Evolutionary conservation across 2,797 vertebrate genomes (phyloP).

Genomic region (Acrossocheilus fasciatus): DNA sequence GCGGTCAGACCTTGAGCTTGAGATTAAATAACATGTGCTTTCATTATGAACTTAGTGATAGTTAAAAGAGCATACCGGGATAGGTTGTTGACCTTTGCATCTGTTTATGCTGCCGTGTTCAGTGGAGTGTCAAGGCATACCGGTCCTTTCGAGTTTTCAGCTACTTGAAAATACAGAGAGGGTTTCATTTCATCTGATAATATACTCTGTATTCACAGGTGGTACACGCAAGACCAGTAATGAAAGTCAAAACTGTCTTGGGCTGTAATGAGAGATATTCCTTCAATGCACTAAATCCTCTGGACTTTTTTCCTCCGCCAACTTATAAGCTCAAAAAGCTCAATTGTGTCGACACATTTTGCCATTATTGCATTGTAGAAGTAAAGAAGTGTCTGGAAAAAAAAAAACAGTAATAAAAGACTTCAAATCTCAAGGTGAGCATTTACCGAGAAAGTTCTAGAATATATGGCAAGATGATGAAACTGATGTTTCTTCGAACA

Average conservation of each 20-base stretch:
- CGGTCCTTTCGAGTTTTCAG: slow-evolving; percentile 33
- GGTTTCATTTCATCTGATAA: slow-evolving; percentile 27
- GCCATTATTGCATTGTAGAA: slow-evolving; percentile 7
- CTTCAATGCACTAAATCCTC: slow-evolving; percentile 21
- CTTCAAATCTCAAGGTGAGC: slow-evolving; percentile 12
- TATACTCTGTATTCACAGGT: slow-evolving; percentile 31
- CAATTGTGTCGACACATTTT: slow-evolving; percentile 14
- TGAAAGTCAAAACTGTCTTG: slow-evolving; percentile 32
- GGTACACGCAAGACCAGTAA: slow-evolving; percentile 26
- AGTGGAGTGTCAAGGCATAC: slow-evolving; percentile 32
- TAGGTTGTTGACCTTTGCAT: slow-evolving; percentile 45
- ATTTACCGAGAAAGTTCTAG: not conserved
- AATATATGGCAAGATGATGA: slow-evolving; percentile 7
- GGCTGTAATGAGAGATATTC: slow-evolving; percentile 25
- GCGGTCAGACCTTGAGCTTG: slow-evolving; percentile 44
- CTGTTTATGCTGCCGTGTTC: slow-evolving; percentile 37
- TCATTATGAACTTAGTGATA: slow-evolving; percentile 57
- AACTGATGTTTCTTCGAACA: slow-evolving; percentile 17
- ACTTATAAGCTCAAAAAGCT: slow-evolving; percentile 17
- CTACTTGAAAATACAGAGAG: slow-evolving; percentile 42
- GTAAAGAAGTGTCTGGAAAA: not conserved
- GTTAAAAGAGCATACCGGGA: slow-evolving; percentile 47
- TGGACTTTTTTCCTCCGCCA: not conserved
- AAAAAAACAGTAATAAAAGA: not conserved
- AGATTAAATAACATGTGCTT: slow-evolving; percentile 56